These are phyloP conservation scores for Apodemus speciosus DNA, from an alignment of 2,113 vertebrate genomes.

Conservation along the genomic window DNA sequence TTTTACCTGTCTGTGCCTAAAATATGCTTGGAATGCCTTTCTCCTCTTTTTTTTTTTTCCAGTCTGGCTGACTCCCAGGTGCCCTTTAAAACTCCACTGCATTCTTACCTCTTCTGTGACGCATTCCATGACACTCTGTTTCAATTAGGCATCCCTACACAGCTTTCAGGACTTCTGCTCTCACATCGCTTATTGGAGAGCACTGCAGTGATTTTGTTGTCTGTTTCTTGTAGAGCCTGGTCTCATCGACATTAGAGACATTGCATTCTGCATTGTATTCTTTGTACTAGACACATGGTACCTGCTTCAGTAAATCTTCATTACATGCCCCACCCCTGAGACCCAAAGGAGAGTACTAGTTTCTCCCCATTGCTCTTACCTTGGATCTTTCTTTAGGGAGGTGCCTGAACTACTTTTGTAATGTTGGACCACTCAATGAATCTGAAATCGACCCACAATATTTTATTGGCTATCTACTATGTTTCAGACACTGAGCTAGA, in stretches of 20 bases:
- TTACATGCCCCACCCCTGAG: neutral
- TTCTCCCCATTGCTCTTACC: neutral
- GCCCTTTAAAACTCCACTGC: slow-evolving; percentile 43
- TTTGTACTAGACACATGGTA: neutral
- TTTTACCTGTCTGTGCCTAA: slow-evolving; percentile 43
- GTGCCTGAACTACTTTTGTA: slow-evolving; percentile 13
- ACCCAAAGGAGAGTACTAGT: slow-evolving; percentile 12
- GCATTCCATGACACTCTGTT: neutral
- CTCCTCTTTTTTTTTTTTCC: neutral
- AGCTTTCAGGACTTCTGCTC: neutral
- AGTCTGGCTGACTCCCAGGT: slow-evolving; percentile 36
- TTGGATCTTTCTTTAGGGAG: slow-evolving; percentile 25
- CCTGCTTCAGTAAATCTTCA: slow-evolving; percentile 18
- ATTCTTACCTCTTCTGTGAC: slow-evolving; percentile 55
- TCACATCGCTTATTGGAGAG: slow-evolving; percentile 33
- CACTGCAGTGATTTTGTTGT: slow-evolving; percentile 47
- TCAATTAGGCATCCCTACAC: slow-evolving; percentile 39
- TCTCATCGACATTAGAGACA: slow-evolving; percentile 25
- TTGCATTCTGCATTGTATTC: slow-evolving; percentile 30
- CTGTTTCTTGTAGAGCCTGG: slow-evolving; percentile 38
- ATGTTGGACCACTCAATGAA: neutral
- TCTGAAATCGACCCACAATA: slow-evolving; percentile 15
- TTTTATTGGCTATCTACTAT: slow-evolving; percentile 32
- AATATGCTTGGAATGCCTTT: slow-evolving; percentile 22
- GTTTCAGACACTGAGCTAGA: neutral